These are phyloP conservation scores for Orius insidiosus DNA, from an alignment of 1,140 invertebrate genomes.

Conservation along the genomic window DNA sequence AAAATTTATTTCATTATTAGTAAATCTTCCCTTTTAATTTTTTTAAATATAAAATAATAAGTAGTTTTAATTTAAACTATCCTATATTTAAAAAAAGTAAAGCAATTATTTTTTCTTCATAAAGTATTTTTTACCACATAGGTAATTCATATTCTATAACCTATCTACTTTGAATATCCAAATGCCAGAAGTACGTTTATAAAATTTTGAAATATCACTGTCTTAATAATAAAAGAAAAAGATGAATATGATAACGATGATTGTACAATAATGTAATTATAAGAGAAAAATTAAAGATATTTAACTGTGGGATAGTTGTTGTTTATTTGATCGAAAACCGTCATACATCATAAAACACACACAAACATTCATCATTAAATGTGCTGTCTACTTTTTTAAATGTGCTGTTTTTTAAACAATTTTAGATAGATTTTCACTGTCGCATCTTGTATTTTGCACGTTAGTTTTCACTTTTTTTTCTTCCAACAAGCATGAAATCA, in stretches of 20 bases:
- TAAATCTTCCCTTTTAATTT: no score
- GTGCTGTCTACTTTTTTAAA: no score
- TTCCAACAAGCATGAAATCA: no score
- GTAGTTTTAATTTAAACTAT: no score
- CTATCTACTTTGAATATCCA: slow-evolving; percentile 14
- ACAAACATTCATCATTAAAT: slow-evolving; percentile 1
- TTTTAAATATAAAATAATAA: no score
- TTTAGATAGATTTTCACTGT: no score
- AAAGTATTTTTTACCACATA: no score
- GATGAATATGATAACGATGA: neutral
- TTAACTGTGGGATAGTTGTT: slow-evolving; percentile 10
- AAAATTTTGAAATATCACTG: slow-evolving; percentile 8
- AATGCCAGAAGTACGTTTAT: slow-evolving; percentile 9
- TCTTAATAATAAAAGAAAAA: neutral
- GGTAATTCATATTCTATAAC: slow-evolving; percentile 9
- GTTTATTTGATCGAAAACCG: slow-evolving; percentile 8
- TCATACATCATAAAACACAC: slow-evolving; percentile 7
- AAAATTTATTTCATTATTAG: no score
- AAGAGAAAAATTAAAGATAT: slow-evolving; percentile 13
- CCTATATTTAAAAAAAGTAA: no score
- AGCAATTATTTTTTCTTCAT: no score
- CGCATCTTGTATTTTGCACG: no score
- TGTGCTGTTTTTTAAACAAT: slow-evolving; percentile 5
- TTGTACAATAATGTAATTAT: slow-evolving; percentile 16
- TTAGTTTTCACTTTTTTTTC: no score